phyloP scores from a whole-genome alignment of 2,113 vertebrate species.

The Lasiurus cinereus region DNA sequence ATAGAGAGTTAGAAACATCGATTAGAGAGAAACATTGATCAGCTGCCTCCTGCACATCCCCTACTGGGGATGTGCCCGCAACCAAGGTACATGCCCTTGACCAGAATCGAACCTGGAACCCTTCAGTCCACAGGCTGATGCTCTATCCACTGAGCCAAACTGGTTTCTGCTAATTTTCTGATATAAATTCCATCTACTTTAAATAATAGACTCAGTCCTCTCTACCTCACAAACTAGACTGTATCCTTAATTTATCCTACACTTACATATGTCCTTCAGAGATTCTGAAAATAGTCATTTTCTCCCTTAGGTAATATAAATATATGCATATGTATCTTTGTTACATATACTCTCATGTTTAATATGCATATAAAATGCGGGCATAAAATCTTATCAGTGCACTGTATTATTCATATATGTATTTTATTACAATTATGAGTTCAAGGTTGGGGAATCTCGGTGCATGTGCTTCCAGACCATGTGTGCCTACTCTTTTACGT shows the following conservation, averaged over 20 bases:
- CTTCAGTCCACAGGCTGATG: too few species aligned
- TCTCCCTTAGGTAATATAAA: neutral
- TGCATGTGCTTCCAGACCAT: too few species aligned
- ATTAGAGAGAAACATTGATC: too few species aligned
- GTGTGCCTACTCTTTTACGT: too few species aligned
- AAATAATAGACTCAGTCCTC: neutral
- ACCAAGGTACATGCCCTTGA: too few species aligned
- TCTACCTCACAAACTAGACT: neutral
- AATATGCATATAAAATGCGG: neutral
- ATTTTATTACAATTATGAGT: neutral
- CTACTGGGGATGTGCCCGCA: too few species aligned
- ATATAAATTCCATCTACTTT: neutral
- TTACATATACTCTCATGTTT: neutral
- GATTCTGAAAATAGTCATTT: slow-evolving; percentile 3
- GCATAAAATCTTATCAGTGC: neutral
- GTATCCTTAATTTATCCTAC: neutral
- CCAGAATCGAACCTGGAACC: too few species aligned
- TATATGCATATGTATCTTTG: neutral
- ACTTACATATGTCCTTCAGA: neutral
- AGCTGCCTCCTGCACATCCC: too few species aligned
- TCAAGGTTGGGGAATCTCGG: neutral
- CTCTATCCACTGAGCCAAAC: too few species aligned
- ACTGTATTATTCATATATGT: neutral
- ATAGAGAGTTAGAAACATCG: too few species aligned
- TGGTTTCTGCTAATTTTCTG: neutral